Conservation (phyloP, 1,140 invertebrate genomes). For the Meloidogyne exigua region DNA sequence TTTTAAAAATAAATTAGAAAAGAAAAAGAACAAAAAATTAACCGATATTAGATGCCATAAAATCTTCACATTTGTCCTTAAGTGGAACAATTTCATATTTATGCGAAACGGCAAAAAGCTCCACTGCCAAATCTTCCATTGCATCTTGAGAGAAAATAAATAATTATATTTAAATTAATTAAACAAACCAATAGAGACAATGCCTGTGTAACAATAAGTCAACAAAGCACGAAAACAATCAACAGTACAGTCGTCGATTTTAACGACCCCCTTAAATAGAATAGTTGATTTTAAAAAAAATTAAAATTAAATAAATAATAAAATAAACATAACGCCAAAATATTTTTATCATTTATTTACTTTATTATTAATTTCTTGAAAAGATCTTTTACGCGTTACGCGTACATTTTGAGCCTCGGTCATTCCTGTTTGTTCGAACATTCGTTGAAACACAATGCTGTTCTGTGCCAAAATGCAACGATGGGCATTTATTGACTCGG, state of each 20-base stretch:
- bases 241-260: not conserved
- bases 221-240: not conserved
- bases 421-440: not conserved
- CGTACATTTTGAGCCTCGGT: not conserved
- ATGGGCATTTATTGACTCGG: not conserved
- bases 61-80: not conserved
- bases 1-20: not conserved
- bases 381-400: not conserved
- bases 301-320: not conserved
- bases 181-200: not conserved
- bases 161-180: not conserved
- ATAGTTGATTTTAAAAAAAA: too few species aligned
- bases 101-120: not conserved
- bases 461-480: not conserved
- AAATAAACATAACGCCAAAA: too few species aligned
- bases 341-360: too few species aligned
- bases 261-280: not conserved
- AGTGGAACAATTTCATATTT: not conserved
- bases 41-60: not conserved
- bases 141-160: not conserved
- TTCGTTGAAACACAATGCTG: not conserved
- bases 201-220: not conserved
- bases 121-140: not conserved
- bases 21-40: not conserved
- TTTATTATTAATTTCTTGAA: not conserved